A percentile compares a stretch with the other conserved stretches of the same genome.
Conservation (phyloP, 2,113 vertebrate genomes). For the Irena cyanogastra region DNA sequence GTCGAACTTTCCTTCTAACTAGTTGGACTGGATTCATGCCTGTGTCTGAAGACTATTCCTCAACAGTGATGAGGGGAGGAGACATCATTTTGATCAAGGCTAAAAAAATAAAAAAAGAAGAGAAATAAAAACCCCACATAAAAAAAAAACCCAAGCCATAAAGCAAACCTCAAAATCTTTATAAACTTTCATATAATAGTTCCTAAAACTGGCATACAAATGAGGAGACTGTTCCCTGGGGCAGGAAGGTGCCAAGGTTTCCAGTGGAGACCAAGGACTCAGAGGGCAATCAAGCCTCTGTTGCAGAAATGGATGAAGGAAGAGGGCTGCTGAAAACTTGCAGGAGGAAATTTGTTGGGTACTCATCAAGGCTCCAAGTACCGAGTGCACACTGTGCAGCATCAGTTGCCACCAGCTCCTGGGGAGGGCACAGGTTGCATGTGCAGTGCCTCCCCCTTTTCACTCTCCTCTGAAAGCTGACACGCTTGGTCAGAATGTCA, state of each 20-base stretch:
- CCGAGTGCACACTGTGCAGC: accelerated
- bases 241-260: not conserved
- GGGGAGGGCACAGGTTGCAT: accelerated
- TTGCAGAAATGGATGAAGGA: not conserved
- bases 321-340: accelerated
- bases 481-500: accelerated
- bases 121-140: accelerated
- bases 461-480: accelerated
- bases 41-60: not conserved
- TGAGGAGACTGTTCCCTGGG: not conserved
- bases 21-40: not conserved
- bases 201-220: not conserved
- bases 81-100: not conserved
- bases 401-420: not conserved
- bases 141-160: too few species aligned
- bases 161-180: not conserved
- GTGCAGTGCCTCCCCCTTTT: accelerated
- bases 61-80: not conserved
- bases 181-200: accelerated
- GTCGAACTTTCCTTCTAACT: not conserved
- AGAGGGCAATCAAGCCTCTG: accelerated
- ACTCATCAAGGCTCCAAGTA: not conserved
- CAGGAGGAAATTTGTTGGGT: accelerated
- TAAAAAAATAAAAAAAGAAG: not conserved
- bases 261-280: not conserved